These are phyloP conservation scores for Anseranas semipalmata DNA, from an alignment of 2,113 vertebrate genomes.

Conservation along the genomic window DNA sequence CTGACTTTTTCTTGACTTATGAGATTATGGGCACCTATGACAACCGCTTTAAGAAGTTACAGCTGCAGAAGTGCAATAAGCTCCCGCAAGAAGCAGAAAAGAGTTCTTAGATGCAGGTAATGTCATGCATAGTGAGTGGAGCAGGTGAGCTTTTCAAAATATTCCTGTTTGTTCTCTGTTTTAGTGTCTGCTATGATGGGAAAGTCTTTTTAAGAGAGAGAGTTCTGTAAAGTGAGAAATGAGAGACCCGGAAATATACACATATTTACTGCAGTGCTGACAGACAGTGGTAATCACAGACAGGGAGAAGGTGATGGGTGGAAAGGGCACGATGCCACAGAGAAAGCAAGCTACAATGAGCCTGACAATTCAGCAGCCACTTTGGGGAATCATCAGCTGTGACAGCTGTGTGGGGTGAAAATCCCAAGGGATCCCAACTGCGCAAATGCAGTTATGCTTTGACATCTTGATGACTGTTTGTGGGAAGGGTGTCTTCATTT, in stretches of 20 bases:
- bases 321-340: background rate
- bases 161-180: background rate
- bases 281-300: background rate
- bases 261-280: background rate
- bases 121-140: background rate
- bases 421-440: background rate
- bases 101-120: background rate
- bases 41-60: background rate
- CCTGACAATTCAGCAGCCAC: background rate
- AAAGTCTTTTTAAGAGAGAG: background rate
- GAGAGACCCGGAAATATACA: background rate
- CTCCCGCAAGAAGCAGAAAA: background rate
- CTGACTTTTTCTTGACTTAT: background rate
- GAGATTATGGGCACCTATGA: background rate
- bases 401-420: background rate
- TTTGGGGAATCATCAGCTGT: background rate
- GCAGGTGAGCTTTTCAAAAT: background rate
- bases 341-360: background rate
- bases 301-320: background rate
- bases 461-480: background rate
- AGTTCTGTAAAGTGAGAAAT: background rate
- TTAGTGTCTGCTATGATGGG: background rate
- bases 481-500: constrained; percentile 22
- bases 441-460: background rate
- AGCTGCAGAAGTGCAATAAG: background rate